Conservation (phyloP, 2,113 vertebrate genomes). For the Cynopterus brachyotis region DNA sequence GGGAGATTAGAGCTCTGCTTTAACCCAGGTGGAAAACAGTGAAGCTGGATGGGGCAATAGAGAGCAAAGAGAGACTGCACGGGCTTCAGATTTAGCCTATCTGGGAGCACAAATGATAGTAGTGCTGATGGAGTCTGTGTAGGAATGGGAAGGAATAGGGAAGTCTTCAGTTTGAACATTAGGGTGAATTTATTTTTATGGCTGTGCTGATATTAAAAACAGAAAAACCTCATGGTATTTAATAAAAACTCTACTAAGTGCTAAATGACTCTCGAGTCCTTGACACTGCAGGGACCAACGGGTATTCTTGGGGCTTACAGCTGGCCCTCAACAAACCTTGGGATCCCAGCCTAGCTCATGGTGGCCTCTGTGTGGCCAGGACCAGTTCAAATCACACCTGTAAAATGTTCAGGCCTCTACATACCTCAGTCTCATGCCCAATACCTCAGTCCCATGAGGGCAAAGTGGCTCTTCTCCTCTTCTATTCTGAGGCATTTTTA, state of each 20-base stretch:
- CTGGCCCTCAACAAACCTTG: not conserved
- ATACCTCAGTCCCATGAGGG: not conserved
- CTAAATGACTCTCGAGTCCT: not conserved
- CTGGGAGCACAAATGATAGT: not conserved
- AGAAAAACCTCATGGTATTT: not conserved
- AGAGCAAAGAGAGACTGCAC: not conserved
- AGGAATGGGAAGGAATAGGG: not conserved
- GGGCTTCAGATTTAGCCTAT: not conserved
- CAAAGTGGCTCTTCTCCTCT: not conserved
- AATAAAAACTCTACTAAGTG: not conserved
- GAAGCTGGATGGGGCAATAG: not conserved
- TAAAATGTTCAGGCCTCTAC: not conserved
- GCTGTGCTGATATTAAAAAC: not conserved
- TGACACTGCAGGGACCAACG: not conserved
- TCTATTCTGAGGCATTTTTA: not conserved
- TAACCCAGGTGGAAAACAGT: not conserved
- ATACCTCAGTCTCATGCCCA: not conserved
- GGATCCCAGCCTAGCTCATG: not conserved
- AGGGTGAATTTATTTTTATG: conserved; percentile 29
- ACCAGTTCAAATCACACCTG: not conserved
- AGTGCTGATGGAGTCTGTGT: not conserved
- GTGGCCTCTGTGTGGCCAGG: not conserved
- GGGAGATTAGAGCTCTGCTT: not conserved
- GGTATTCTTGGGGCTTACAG: not conserved
- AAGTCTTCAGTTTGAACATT: not conserved